Conservation (phyloP, 2,797 vertebrate genomes). For the Hipposideros larvatus region DNA sequence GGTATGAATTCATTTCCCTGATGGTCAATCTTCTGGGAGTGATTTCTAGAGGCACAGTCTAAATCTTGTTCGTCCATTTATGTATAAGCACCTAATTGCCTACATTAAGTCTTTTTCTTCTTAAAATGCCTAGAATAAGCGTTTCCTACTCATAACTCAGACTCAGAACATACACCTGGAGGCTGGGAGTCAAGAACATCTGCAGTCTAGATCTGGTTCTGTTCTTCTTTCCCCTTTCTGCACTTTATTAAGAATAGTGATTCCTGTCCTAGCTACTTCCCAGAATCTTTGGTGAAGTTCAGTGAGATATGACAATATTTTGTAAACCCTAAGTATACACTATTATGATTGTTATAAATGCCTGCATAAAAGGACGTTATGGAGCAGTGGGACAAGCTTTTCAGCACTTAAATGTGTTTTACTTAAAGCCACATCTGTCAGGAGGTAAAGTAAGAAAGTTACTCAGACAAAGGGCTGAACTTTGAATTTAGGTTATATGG, state of each 20-base stretch:
- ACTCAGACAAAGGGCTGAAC: neutral
- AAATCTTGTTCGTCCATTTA: neutral
- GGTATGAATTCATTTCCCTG: neutral
- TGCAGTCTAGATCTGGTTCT: neutral
- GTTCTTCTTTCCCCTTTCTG: neutral
- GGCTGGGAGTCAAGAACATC: neutral
- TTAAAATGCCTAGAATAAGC: slow-evolving; percentile 14
- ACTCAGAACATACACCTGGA: neutral
- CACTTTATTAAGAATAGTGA: neutral
- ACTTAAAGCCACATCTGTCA: neutral
- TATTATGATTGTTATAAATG: neutral
- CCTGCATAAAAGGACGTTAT: neutral
- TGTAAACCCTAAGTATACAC: neutral
- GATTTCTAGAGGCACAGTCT: neutral
- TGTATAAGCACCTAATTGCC: neutral
- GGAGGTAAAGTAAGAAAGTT: slow-evolving; percentile 1
- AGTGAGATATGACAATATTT: neutral
- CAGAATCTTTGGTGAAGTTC: neutral
- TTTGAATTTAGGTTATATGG: neutral
- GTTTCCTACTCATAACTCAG: neutral
- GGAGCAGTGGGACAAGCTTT: neutral
- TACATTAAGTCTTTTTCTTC: neutral
- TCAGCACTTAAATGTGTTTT: neutral
- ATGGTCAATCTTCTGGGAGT: neutral
- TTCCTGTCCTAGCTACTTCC: neutral